Evolutionary conservation across 2,888 invertebrate genomes (phyloP).

Genomic region (Drosophila nigritarsus): DNA sequence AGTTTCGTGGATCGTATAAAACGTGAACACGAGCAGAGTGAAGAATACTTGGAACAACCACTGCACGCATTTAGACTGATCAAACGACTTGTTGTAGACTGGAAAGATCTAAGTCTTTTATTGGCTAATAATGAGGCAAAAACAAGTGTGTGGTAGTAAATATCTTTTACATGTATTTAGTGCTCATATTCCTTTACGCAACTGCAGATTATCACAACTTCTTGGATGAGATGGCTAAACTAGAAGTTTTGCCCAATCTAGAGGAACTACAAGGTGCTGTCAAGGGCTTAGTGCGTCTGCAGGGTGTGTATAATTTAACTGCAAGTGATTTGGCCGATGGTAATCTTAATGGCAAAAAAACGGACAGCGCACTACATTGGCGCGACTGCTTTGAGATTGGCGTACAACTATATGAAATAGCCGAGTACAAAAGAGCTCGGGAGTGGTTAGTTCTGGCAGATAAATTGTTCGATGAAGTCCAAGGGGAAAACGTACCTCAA

Average conservation of each 20-base stretch:
- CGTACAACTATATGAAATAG: constrained; percentile 60
- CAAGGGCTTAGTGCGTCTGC: constrained; percentile 94
- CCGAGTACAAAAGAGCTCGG: constrained; percentile 34
- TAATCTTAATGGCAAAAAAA: constrained; percentile 90
- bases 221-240: constrained; percentile 20
- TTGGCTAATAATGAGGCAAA: constrained; percentile 87
- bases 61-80: constrained; percentile 96
- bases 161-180: too few relatives aligned
- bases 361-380: constrained; percentile 84
- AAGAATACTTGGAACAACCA: constrained; percentile 93
- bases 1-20: constrained; percentile 87
- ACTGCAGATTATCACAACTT: constrained; percentile 64
- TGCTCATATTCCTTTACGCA: neutral
- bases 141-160: neutral
- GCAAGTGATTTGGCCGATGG: constrained; percentile 93
- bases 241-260: constrained; percentile 87
- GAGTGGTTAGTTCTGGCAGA: constrained; percentile 60
- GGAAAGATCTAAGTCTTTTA: constrained; percentile 89
- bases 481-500: neutral
- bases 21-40: constrained; percentile 88
- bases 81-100: constrained; percentile 95
- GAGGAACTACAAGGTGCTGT: constrained; percentile 97
- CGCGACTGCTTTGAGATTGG: constrained; percentile 72
- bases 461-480: constrained; percentile 13
- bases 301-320: constrained; percentile 95